A percentile compares a stretch with the other conserved stretches of the same genome.
Evolutionary conservation across 1,140 invertebrate genomes (phyloP).

Genomic region (Ips typographus): DNA sequence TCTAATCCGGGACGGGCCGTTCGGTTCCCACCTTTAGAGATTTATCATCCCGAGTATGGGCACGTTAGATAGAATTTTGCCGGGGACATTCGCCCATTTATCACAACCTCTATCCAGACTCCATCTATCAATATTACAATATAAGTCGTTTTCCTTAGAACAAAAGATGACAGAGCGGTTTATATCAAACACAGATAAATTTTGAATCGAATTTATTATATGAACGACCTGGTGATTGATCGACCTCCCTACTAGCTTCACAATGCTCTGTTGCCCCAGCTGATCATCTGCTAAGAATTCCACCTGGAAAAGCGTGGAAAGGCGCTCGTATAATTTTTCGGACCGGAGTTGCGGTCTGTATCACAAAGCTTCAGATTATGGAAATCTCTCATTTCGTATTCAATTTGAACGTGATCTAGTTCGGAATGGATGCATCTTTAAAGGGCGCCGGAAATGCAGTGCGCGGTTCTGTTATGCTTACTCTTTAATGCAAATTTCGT

Average conservation of each 20-base stretch:
- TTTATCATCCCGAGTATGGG: constrained; percentile 41
- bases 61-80: constrained; percentile 44
- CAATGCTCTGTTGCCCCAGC: no score
- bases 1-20: constrained; percentile 42
- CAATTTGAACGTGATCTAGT: constrained; percentile 25
- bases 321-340: background rate
- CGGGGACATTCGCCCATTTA: constrained; percentile 43
- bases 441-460: constrained; percentile 18
- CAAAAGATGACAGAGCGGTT: constrained; percentile 41
- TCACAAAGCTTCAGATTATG: constrained; percentile 25
- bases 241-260: no score
- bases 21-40: constrained; percentile 43
- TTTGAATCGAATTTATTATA: constrained; percentile 17
- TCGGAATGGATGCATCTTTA: constrained; percentile 25
- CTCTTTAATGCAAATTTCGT: constrained; percentile 26
- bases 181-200: constrained; percentile 31
- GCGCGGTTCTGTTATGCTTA: constrained; percentile 23
- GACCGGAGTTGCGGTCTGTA: constrained; percentile 5
- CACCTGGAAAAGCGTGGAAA: no score
- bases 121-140: constrained; percentile 47
- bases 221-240: constrained; percentile 10
- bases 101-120: constrained; percentile 43
- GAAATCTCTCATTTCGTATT: constrained; percentile 22
- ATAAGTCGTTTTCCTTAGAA: constrained; percentile 43
- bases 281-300: no score